Evolutionary conservation across 2,888 invertebrate species (phyloP).

Genomic region (Harpagoxenus sublaevis): DNA sequence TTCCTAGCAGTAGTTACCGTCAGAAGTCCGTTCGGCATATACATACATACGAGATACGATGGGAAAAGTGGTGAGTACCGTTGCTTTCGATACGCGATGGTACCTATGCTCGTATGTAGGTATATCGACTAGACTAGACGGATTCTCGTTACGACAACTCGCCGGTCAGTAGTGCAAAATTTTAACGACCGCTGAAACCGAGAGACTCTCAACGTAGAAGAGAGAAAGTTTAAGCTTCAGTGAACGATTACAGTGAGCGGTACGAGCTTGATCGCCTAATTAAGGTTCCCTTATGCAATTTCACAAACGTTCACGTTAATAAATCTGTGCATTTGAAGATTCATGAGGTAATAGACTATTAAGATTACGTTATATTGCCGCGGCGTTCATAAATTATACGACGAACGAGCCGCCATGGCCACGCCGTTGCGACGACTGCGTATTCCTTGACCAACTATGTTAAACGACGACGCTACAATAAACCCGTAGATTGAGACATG

Average conservation of each 20-base stretch:
- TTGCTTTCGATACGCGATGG: constrained; percentile 79
- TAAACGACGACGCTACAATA: constrained; percentile 38
- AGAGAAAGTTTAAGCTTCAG: constrained; percentile 23
- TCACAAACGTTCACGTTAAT: constrained; percentile 18
- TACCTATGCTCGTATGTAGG: background rate
- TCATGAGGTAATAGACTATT: constrained; percentile 11
- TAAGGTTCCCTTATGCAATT: background rate
- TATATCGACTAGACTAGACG: constrained; percentile 51
- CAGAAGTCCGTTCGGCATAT: constrained; percentile 74
- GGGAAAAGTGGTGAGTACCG: constrained; percentile 81
- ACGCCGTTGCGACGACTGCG: background rate
- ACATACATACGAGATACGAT: constrained; percentile 78
- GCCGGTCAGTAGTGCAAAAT: constrained; percentile 61
- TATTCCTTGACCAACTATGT: constrained; percentile 44
- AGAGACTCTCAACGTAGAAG: background rate
- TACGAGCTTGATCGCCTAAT: constrained; percentile 4
- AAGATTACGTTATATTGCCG: constrained; percentile 37
- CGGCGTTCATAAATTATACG: constrained; percentile 38
- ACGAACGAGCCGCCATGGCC: background rate
- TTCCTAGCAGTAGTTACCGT: constrained; percentile 75
- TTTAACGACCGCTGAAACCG: constrained; percentile 29
- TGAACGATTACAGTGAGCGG: background rate
- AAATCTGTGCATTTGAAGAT: constrained; percentile 33
- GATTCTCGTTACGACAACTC: constrained; percentile 56
- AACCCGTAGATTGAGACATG: constrained; percentile 47